Conservation (phyloP, 2,113 vertebrate genomes). For the Procavia capensis region DNA sequence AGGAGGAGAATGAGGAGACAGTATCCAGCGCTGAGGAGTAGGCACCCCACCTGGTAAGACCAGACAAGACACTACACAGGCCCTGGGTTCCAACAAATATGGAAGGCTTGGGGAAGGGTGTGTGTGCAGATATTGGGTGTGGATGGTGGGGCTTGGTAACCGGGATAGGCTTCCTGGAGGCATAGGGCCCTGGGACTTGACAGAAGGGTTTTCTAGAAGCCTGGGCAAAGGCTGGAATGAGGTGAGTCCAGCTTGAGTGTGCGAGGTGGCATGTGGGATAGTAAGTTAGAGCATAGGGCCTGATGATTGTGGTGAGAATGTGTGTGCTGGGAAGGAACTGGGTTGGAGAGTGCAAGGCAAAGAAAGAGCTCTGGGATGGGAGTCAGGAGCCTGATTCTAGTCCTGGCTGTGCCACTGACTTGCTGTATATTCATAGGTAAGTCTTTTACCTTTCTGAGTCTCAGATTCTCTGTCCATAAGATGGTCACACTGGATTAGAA, state of each 20-base stretch:
- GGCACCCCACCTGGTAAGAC: background rate
- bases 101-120: background rate
- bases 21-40: background rate
- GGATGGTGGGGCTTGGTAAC: background rate
- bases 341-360: background rate
- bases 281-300: background rate
- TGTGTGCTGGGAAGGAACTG: background rate
- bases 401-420: background rate
- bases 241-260: background rate
- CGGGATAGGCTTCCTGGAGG: slow-evolving; percentile 37
- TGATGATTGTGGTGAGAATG: background rate
- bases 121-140: background rate
- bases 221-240: background rate
- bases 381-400: background rate
- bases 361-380: background rate
- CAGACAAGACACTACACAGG: rapidly evolving
- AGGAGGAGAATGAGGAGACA: background rate
- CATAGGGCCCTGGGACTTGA: background rate
- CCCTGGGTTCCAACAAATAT: background rate
- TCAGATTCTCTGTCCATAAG: background rate
- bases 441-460: slow-evolving; percentile 3
- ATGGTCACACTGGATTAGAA: background rate
- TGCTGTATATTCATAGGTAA: background rate
- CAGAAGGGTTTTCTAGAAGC: background rate
- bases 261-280: background rate